A percentile compares a stretch with the other conserved stretches of the same genome.
phyloP scores from a whole-genome alignment of 1,140 invertebrate species.

The Brachionus koreanus region DNA sequence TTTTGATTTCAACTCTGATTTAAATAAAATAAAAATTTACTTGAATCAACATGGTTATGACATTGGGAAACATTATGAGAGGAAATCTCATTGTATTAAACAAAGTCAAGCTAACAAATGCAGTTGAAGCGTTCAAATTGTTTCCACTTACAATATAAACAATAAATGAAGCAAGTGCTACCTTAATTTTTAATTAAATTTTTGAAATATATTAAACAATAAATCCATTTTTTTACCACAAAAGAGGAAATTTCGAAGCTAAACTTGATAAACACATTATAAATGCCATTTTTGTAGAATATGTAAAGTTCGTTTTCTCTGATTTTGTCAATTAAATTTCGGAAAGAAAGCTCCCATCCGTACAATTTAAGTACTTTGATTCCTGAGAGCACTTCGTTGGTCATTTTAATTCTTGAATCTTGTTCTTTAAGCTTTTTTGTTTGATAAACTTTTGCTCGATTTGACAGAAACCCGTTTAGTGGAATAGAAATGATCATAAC shows the following conservation, averaged over 20 bases:
- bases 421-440: slow-evolving; percentile 60
- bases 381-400: slow-evolving; percentile 59
- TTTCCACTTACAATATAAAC: slow-evolving; percentile 54
- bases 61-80: slow-evolving; percentile 63
- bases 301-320: slow-evolving; percentile 58
- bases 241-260: slow-evolving; percentile 93
- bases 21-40: background rate
- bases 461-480: slow-evolving; percentile 80
- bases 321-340: slow-evolving; percentile 55
- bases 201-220: background rate
- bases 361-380: slow-evolving; percentile 59
- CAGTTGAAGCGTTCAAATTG: slow-evolving; percentile 57
- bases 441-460: slow-evolving; percentile 65
- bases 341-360: slow-evolving; percentile 59
- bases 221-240: slow-evolving; percentile 59
- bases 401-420: slow-evolving; percentile 62
- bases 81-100: slow-evolving; percentile 97
- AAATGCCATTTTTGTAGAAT: slow-evolving; percentile 59
- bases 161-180: slow-evolving; percentile 52
- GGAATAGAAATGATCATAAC: slow-evolving; percentile 60
- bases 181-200: slow-evolving; percentile 17
- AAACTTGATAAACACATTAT: slow-evolving; percentile 72
- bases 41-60: slow-evolving; percentile 54
- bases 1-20: background rate
- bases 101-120: slow-evolving; percentile 89